These are phyloP conservation scores for Pundamilia nyererei DNA, from an alignment of 2,113 vertebrate genomes.

Conservation along the genomic window DNA sequence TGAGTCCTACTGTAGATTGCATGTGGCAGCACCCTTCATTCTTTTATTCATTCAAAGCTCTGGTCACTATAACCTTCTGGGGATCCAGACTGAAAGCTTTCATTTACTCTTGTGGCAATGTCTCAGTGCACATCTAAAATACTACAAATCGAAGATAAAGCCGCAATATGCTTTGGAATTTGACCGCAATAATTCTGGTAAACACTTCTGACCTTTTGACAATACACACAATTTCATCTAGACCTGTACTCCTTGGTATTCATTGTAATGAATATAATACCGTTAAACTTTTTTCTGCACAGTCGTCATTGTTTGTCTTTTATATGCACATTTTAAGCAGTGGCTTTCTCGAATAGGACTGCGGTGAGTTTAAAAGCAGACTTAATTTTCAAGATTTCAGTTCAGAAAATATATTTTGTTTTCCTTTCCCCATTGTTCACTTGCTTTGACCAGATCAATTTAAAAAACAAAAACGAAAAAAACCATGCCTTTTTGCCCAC, in stretches of 20 bases:
- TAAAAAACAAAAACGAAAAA: neutral
- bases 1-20: conserved; percentile 26
- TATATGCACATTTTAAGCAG: neutral
- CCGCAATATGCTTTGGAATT: neutral
- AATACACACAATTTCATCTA: neutral
- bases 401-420: neutral
- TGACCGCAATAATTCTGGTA: neutral
- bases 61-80: conserved; percentile 4
- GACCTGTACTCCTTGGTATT: neutral
- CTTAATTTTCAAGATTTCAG: neutral
- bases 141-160: neutral
- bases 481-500: neutral
- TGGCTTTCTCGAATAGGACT: neutral
- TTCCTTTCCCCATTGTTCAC: neutral
- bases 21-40: conserved; percentile 29
- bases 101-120: neutral
- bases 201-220: neutral
- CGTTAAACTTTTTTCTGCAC: neutral
- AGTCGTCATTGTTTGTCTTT: neutral
- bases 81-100: neutral
- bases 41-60: neutral
- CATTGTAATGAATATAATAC: neutral
- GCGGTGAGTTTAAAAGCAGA: neutral
- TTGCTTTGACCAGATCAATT: neutral
- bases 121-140: neutral